Base-by-base conservation (phyloP, 2,113 vertebrate species). In the Myrmophylax atrothorax region DNA sequence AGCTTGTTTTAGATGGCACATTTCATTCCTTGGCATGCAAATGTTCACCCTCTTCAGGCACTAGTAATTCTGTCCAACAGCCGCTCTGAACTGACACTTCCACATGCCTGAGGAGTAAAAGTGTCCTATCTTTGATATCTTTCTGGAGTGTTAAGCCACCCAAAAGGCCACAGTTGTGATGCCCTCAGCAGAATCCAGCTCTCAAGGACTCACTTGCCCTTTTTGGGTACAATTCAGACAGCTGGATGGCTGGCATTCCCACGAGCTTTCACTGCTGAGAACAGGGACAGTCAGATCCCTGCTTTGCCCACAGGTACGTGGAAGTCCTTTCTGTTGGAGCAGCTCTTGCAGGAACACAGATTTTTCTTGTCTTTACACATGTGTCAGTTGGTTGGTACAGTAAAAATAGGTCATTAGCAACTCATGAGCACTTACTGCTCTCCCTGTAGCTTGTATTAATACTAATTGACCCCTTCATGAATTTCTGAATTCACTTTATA, bases 241-340 rank as follows among this genome's bases (percentile, higher is more conserved):
- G 40, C 40, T 14, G 10, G 40, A 13, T 8, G 42, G 35, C 37
- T 38, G 58, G 37, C 37, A 56, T 60, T 64, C 58, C 55, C 50
- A 33, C 25, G 18, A 63, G 44, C 47, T 62, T 38, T 50, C 58
- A 18, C 33, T 47, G 12, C 52, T 83, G 13, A 14, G 63, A 68
- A n/a, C 6, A 49, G 33, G 20, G 40, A 63, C 17, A n/a, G 9
- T 19, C 42, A 8, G 10, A 28, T 26, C 59, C 18, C 33, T 64
- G 1, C 5, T 29, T n/a, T 35, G 42, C 23, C 55, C 52, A 20
- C 3, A 63, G 31, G 28, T 25, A 18, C 4, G 10, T 0, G 0
- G 33, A 47, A 52, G 12, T 38, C 28, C 29, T 64, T 73, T 52
- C 26, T 86, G 19, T 13, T 13, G 38, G 19, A 75, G 56, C 13